Conservation (phyloP, 2,888 invertebrate genomes). For the Campaea margaritaria region DNA sequence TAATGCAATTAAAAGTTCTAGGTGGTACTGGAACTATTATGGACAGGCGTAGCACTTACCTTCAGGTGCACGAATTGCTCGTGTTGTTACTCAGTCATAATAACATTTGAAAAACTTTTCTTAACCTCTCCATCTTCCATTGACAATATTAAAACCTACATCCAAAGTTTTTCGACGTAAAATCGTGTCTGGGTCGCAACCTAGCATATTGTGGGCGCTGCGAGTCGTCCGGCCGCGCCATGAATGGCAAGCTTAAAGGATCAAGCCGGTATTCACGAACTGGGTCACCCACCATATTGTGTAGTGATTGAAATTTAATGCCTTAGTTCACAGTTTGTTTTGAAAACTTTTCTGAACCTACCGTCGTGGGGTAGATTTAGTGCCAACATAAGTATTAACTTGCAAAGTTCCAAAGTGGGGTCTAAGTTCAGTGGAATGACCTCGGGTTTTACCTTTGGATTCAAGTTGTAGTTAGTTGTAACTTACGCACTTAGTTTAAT, state of each 20-base stretch:
- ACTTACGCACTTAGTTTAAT: constrained; percentile 35
- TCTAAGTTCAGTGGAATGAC: constrained; percentile 42
- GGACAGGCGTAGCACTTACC: too few relatives aligned
- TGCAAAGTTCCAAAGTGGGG: constrained; percentile 39
- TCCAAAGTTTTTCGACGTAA: too few relatives aligned
- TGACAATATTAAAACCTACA: too few relatives aligned
- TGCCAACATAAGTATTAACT: constrained; percentile 37
- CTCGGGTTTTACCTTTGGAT: constrained; percentile 41
- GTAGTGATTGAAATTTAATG: constrained; percentile 71
- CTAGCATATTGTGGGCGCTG: too few relatives aligned
- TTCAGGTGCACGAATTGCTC: too few relatives aligned
- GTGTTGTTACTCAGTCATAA: too few relatives aligned
- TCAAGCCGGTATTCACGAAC: constrained; percentile 50
- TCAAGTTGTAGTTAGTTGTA: constrained; percentile 30
- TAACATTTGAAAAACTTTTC: too few relatives aligned
- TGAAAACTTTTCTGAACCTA: constrained; percentile 50
- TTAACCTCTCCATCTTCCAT: too few relatives aligned
- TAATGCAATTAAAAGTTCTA: too few relatives aligned
- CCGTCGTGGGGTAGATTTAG: constrained; percentile 34
- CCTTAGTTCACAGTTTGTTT: constrained; percentile 58
- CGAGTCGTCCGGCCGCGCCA: constrained; percentile 28
- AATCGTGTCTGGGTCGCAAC: too few relatives aligned
- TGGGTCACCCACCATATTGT: constrained; percentile 61
- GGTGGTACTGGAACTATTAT: too few relatives aligned
- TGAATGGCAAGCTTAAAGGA: constrained; percentile 41